Evolutionary conservation across 2,888 invertebrate genomes (phyloP).

Genomic region (Pseudococcus jackbeardsleyi): DNA sequence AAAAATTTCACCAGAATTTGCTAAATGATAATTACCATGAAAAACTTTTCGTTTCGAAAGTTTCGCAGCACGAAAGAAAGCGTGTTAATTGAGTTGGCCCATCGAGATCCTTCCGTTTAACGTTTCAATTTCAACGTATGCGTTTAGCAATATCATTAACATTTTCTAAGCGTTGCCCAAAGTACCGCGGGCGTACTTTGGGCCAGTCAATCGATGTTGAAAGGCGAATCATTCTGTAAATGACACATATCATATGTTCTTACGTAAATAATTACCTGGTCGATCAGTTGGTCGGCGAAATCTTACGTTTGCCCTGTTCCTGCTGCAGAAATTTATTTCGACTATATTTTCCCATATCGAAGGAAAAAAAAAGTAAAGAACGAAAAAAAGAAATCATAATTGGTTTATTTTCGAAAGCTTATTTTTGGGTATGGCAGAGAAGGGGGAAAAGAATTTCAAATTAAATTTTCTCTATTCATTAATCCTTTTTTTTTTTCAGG

Average conservation of each 20-base stretch:
- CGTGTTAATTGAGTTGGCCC: background rate
- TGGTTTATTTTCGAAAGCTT: conserved; percentile 24
- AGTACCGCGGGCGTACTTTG: too few species aligned
- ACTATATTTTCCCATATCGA: background rate
- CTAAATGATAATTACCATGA: conserved; percentile 2
- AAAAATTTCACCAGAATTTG: background rate
- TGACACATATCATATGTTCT: background rate
- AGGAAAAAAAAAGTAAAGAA: background rate
- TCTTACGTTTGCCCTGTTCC: too few species aligned
- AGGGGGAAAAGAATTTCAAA: conserved; percentile 19
- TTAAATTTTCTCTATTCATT: conserved; percentile 34
- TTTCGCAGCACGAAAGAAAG: background rate
- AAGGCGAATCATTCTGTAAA: background rate
- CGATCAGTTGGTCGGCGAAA: too few species aligned
- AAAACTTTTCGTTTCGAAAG: background rate
- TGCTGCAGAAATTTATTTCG: too few species aligned
- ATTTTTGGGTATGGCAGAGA: background rate
- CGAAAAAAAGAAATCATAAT: conserved; percentile 10
- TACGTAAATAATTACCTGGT: background rate
- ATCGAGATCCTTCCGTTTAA: background rate
- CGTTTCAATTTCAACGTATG: background rate
- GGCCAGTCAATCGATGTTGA: background rate
- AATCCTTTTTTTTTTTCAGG: conserved; percentile 25
- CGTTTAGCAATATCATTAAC: conserved; percentile 12
- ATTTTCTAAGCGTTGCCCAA: background rate